phyloP scores from a whole-genome alignment of 2,888 invertebrate genomes.

The Gastracanthus pulcherrimus region DNA sequence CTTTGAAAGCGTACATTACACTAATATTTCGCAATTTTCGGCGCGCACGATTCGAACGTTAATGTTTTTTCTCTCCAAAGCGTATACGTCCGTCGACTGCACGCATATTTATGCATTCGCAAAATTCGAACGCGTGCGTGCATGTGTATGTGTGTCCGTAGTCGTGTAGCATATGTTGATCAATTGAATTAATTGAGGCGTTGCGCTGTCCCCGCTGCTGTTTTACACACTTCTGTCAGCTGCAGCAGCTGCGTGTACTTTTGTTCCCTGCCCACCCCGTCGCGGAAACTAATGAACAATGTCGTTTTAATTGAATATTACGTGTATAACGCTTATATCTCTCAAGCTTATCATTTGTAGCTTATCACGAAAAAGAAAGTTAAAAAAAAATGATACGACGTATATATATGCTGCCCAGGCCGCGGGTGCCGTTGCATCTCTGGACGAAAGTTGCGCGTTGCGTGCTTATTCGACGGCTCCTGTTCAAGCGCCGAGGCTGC shows the following conservation, averaged over 20 bases:
- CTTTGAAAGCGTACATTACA: neutral
- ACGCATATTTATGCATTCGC: no score
- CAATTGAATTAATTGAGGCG: constrained; percentile 22
- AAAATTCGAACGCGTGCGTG: no score
- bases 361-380: constrained; percentile 20
- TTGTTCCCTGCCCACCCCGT: neutral
- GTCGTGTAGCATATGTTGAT: constrained; percentile 23
- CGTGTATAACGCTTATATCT: neutral
- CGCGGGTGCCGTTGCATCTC: no score
- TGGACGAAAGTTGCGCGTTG: no score
- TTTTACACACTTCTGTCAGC: no score
- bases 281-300: neutral
- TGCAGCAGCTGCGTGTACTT: neutral
- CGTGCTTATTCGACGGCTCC: no score
- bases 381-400: neutral
- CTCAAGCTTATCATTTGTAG: constrained; percentile 24
- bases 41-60: no score
- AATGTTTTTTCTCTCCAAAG: neutral
- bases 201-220: neutral
- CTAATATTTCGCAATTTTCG: neutral
- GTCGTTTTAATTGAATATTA: constrained; percentile 6
- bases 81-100: no score
- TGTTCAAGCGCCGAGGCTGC: no score
- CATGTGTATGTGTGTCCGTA: no score
- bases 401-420: neutral